Percentiles rank a stretch among this genome's conserved stretches.
Conservation (phyloP, 2,113 vertebrate species). For the Fregetta grallaria region DNA sequence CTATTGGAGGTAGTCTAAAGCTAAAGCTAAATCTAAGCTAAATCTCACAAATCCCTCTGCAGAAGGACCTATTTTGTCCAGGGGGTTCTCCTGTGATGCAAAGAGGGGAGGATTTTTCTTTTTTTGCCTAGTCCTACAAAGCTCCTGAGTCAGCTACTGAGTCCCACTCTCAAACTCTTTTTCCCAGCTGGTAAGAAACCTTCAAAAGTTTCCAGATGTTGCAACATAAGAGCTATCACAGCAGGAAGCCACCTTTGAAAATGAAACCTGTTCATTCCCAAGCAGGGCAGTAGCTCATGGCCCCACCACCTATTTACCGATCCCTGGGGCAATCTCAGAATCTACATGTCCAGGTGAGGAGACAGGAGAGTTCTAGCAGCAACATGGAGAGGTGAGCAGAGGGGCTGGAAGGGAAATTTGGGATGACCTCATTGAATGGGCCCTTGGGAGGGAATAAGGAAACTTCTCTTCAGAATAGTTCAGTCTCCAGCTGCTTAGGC, state of each 20-base stretch:
- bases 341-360: background rate
- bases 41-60: background rate
- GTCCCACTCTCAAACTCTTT: background rate
- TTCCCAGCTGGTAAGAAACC: background rate
- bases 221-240: background rate
- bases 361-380: background rate
- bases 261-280: background rate
- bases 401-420: background rate
- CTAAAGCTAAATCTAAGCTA: background rate
- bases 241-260: background rate
- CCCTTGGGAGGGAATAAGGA: background rate
- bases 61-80: background rate
- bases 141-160: background rate
- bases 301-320: background rate
- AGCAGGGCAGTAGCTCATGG: background rate
- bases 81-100: background rate
- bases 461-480: background rate
- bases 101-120: background rate
- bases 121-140: background rate
- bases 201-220: background rate
- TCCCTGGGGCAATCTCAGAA: background rate
- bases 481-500: rapidly evolving
- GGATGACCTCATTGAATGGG: background rate
- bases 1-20: background rate
- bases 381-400: background rate